A percentile compares a stretch with the other conserved stretches of the same genome.
phyloP scores from a whole-genome alignment of 2,888 invertebrate genomes.

The Cataglyphis rosenhaueri region DNA sequence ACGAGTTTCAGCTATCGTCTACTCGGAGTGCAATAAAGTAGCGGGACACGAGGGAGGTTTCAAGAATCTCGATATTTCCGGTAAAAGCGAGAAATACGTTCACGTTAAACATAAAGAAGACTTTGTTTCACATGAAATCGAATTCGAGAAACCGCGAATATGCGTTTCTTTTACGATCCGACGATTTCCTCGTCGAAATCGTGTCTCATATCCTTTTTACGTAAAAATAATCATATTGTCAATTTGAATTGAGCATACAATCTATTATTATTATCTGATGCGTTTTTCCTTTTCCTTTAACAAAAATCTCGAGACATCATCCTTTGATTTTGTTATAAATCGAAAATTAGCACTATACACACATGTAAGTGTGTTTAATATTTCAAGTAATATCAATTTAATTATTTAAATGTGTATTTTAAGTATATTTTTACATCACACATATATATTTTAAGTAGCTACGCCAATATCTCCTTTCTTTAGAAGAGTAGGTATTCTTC shows the following conservation, averaged over 20 bases:
- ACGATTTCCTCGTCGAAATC: background rate
- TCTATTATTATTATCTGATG: background rate
- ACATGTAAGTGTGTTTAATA: background rate
- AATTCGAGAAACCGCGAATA: slow-evolving; percentile 15
- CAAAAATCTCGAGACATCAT: background rate
- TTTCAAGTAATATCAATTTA: slow-evolving; percentile 5
- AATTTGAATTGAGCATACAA: background rate
- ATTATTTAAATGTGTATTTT: background rate
- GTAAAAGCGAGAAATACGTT: slow-evolving; percentile 10
- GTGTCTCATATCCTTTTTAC: background rate
- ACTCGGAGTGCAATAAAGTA: slow-evolving; percentile 25
- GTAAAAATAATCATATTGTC: background rate
- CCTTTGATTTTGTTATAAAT: background rate
- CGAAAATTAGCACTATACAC: background rate
- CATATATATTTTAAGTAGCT: slow-evolving; percentile 1
- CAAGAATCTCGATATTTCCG: slow-evolving; percentile 31
- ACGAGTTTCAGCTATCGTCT: slow-evolving; percentile 40
- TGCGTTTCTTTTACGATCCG: background rate
- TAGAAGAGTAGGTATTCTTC: background rate
- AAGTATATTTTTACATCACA: background rate
- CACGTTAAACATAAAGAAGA: slow-evolving; percentile 12
- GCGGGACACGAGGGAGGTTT: background rate
- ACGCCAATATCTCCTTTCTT: background rate
- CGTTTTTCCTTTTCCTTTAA: background rate
- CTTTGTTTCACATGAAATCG: slow-evolving; percentile 17